Conservation (phyloP, 2,797 vertebrate species). For the Ctenochaetus hawaiiensis region DNA sequence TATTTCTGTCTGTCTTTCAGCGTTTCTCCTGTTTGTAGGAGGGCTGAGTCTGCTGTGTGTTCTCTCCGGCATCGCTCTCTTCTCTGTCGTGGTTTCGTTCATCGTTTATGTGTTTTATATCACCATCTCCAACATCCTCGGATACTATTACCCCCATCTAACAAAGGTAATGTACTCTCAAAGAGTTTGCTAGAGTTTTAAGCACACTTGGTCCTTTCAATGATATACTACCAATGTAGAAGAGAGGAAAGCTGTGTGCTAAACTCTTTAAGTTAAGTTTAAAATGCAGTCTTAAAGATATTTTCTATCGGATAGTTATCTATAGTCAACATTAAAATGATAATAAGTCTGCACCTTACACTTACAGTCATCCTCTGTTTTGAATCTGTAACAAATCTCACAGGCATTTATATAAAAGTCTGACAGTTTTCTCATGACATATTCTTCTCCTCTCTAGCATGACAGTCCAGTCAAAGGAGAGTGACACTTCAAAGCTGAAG, state of each 20-base stretch:
- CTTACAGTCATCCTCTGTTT: too few species aligned
- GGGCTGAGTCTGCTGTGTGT: conserved; percentile 65
- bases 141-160: conserved; percentile 19
- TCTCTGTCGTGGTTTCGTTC: conserved; percentile 62
- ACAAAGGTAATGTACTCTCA: conserved; percentile 46
- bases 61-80: conserved; percentile 67
- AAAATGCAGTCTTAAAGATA: too few species aligned
- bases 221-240: too few species aligned
- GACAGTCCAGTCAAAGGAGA: conserved; percentile 3
- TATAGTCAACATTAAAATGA: too few species aligned
- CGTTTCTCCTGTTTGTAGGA: conserved; percentile 61
- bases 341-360: too few species aligned
- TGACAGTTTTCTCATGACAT: background rate
- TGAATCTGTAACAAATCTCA: too few species aligned
- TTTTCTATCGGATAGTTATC: too few species aligned
- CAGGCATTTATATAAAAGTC: background rate
- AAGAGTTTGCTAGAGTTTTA: background rate
- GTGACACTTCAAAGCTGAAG: conserved; percentile 15
- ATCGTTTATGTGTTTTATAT: conserved; percentile 48
- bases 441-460: conserved; percentile 12
- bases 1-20: conserved; percentile 36
- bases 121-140: conserved; percentile 42
- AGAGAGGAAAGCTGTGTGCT: too few species aligned
- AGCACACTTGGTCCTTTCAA: background rate
- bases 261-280: too few species aligned